A percentile compares a stretch with the other conserved stretches of the same genome.
These are phyloP conservation scores for Malurus elegans DNA, from an alignment of 2,113 vertebrate species.

Conservation along the genomic window DNA sequence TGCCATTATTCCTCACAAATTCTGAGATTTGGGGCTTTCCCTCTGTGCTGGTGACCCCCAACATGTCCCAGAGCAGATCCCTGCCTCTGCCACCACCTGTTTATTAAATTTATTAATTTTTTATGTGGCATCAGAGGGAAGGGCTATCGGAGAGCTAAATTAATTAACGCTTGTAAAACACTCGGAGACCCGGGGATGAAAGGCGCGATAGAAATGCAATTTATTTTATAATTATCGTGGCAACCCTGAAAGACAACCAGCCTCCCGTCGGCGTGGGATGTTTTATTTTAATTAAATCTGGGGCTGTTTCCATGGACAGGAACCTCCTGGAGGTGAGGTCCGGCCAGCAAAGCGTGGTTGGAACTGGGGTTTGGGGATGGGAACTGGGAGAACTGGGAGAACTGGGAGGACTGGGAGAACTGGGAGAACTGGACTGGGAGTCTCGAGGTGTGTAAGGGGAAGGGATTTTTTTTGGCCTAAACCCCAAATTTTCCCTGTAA, in stretches of 20 bases:
- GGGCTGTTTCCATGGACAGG: background rate
- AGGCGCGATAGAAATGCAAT: slow-evolving; percentile 37
- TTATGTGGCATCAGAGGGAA: background rate
- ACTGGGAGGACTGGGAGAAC: background rate
- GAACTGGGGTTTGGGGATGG: background rate
- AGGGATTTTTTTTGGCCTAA: background rate
- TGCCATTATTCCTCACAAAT: rapidly evolving
- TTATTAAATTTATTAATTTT: background rate
- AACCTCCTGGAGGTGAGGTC: background rate
- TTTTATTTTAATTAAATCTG: slow-evolving; percentile 16
- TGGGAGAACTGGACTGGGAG: background rate
- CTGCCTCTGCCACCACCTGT: background rate
- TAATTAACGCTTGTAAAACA: slow-evolving; percentile 52
- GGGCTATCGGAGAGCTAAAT: slow-evolving; percentile 13
- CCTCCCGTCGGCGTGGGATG: background rate
- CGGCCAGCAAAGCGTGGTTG: background rate
- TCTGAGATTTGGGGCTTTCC: background rate
- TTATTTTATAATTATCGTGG: slow-evolving; percentile 41
- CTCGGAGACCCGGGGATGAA: slow-evolving; percentile 47
- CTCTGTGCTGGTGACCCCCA: background rate
- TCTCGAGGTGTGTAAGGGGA: rapidly evolving
- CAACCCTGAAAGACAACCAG: slow-evolving; percentile 34
- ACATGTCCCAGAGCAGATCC: background rate
- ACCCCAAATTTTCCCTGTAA: background rate
- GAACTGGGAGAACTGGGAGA: background rate